Evolutionary conservation across 1,140 invertebrate species (phyloP), one percentile per base, ranked within the genome.

Genomic region (Geopemphigus sp.): DNA sequence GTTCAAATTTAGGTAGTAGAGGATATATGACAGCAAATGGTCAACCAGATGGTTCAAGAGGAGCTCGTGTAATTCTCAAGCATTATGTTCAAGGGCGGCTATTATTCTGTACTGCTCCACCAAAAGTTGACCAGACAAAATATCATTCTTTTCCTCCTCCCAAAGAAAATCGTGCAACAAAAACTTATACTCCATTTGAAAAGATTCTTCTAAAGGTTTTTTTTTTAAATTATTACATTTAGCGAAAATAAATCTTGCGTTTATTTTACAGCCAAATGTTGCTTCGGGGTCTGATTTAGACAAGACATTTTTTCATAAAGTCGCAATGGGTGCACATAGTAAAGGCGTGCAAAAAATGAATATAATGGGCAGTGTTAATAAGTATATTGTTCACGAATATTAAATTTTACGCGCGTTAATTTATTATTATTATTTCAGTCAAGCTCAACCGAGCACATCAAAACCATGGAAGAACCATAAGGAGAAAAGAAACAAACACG

Each of bases 21-120:
- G 96, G 97, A 53, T 98, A 94, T 85, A 99, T 99, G 97, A 98
- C 95, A 1, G 91, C 92, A 22, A 93, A 95, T 83, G 97, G 96
- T 0, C 90, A 96, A 82, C 97, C 98, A 0, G 97, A 99, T 87
- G 92, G 93, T 85, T 90, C 96, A 0, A 88, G 97, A 76, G 92
- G 96, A 5, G 91, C 97, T 1, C 89, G 97, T 47, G 91, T 93
- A 56, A 88, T 99, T 82, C 88, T 99, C 0, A 99, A 98, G 86
- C 96, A 99, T 86, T 98, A 93, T 84, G 93, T 98, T 1, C 93
- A 92, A 84, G 97, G 97, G 5, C 91, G 91, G 83, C 85, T 99
- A 12, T 86, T 94, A 0, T 97, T 93, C 87, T 94, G 93, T 83
- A 86, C 93, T 83, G 90, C 94, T 0, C 97, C 97, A 24, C 95